Conservation (phyloP, 2,888 invertebrate species). For the Diarsia mendica region DNA sequence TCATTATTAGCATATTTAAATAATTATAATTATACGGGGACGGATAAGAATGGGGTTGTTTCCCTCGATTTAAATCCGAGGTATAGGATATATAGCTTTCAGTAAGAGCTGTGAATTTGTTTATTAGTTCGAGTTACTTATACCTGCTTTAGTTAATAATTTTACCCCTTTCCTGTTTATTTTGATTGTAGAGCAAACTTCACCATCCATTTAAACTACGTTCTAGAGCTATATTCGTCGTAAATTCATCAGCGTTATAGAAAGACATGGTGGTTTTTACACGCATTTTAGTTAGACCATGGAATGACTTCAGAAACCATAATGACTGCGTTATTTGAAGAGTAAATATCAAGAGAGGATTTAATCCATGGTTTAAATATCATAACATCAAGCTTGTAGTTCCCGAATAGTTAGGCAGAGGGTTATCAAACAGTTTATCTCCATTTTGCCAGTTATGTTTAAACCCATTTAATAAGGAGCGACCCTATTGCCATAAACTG, state of each 20-base stretch:
- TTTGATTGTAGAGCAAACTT: neutral
- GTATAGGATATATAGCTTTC: constrained; percentile 34
- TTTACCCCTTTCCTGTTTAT: neutral
- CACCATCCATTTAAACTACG: neutral
- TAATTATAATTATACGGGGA: constrained; percentile 82
- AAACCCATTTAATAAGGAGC: neutral
- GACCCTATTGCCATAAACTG: neutral
- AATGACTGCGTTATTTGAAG: neutral
- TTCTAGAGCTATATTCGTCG: neutral
- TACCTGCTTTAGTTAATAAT: neutral
- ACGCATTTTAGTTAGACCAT: too few species aligned
- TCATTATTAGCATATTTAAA: constrained; percentile 90
- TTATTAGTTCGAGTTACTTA: constrained; percentile 23
- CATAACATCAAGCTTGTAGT: too few species aligned
- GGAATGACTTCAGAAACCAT: too few species aligned
- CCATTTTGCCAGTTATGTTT: neutral
- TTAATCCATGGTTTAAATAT: neutral
- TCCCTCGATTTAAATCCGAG: constrained; percentile 58
- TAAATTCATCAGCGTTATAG: neutral
- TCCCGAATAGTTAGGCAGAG: too few species aligned
- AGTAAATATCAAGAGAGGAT: neutral
- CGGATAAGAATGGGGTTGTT: constrained; percentile 73
- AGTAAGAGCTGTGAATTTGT: constrained; percentile 40
- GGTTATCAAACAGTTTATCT: too few species aligned
- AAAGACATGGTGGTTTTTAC: too few species aligned